These are phyloP conservation scores for Aythya baeri DNA, from an alignment of 2,113 vertebrate genomes.

Conservation along the genomic window DNA sequence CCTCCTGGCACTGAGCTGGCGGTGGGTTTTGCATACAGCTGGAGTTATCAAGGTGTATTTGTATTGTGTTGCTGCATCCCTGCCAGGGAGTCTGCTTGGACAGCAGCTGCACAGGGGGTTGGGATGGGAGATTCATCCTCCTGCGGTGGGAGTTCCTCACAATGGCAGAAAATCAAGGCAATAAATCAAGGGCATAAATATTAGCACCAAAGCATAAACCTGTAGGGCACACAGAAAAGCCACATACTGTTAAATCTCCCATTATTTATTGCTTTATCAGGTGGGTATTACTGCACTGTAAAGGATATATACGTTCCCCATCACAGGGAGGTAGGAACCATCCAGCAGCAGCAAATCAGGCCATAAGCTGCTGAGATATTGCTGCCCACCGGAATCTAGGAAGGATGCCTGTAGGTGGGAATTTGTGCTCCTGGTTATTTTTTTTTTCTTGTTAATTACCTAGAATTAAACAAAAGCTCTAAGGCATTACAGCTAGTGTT, in stretches of 20 bases:
- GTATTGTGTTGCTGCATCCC: not conserved
- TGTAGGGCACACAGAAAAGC: not conserved
- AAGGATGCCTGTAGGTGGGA: not conserved
- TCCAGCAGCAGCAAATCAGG: not conserved
- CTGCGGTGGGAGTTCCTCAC: not conserved
- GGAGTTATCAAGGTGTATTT: not conserved
- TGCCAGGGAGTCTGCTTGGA: not conserved
- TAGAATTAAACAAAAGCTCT: not conserved
- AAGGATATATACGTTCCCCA: not conserved
- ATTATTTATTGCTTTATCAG: slow-evolving; percentile 26
- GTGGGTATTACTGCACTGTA: not conserved
- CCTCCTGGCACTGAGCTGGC: not conserved
- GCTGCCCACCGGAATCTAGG: not conserved
- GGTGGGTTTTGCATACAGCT: fast-evolving
- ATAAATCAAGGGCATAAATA: slow-evolving; percentile 10
- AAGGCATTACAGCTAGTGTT: not conserved
- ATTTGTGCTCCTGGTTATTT: not conserved
- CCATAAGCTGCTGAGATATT: not conserved
- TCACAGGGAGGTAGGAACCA: not conserved
- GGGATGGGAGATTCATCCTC: not conserved
- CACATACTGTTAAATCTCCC: not conserved
- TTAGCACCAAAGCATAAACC: not conserved
- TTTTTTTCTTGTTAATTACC: not conserved
- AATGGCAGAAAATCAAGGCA: slow-evolving; percentile 3
- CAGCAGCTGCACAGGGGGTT: not conserved